Conservation (phyloP, 1,140 invertebrate genomes). For the Phymorhynchus buccinoides region DNA sequence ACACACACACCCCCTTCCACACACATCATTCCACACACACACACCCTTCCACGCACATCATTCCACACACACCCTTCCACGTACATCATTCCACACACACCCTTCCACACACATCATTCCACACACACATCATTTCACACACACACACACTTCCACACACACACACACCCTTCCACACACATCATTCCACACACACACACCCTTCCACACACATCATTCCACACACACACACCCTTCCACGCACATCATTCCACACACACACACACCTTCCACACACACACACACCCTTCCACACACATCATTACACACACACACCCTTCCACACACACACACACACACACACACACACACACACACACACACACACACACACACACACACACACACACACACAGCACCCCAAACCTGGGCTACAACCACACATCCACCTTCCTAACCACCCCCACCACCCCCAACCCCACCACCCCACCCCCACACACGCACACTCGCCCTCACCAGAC, state of each 20-base stretch:
- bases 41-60: background rate
- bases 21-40: background rate
- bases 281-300: background rate
- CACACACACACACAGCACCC: background rate
- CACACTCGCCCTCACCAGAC: constrained; percentile 78
- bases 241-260: no score
- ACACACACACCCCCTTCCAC: background rate
- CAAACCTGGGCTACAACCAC: background rate
- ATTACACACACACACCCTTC: background rate
- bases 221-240: no score
- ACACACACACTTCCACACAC: background rate
- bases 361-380: background rate
- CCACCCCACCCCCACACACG: background rate
- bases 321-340: no score
- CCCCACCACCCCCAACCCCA: background rate
- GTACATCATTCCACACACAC: background rate
- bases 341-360: no score
- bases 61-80: no score
- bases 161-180: background rate
- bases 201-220: no score
- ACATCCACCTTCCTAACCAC: background rate
- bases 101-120: background rate
- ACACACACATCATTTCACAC: no score
- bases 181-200: background rate
- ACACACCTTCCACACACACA: background rate